phyloP scores from a whole-genome alignment of 2,888 invertebrate genomes.

The Deroplatys truncata region DNA sequence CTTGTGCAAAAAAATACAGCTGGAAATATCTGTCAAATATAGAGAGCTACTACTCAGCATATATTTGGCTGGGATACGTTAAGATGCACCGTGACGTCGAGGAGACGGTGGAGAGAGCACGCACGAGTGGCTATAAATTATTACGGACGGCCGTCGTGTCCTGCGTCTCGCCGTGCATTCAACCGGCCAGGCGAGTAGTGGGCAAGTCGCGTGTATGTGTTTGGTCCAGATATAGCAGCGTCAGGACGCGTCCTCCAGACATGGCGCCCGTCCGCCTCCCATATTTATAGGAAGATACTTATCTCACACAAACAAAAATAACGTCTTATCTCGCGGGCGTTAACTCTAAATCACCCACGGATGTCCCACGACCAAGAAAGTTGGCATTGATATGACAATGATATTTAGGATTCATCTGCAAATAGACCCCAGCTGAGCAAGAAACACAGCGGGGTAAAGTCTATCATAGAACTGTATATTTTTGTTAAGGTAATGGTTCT shows the following conservation, averaged over 20 bases:
- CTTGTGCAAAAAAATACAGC: no score
- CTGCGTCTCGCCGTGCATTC: not conserved
- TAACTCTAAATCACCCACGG: no score
- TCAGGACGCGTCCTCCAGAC: not conserved
- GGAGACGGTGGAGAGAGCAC: not conserved
- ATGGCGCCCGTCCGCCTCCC: not conserved
- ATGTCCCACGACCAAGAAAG: no score
- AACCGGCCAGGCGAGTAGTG: not conserved
- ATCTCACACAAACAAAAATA: not conserved
- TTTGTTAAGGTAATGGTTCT: no score
- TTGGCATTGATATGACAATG: no score
- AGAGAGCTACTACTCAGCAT: no score
- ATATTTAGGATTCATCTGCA: no score
- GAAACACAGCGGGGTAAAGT: no score
- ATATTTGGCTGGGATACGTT: not conserved
- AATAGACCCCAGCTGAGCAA: no score
- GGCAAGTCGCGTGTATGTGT: not conserved
- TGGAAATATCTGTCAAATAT: no score
- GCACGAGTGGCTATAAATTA: not conserved
- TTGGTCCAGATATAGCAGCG: slow-evolving; percentile 4
- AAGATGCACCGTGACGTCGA: not conserved
- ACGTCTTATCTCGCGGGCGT: no score
- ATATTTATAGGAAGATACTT: not conserved
- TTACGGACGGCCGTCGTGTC: not conserved
- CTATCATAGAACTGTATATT: no score